phyloP scores from a whole-genome alignment of 2,113 vertebrate species.

The Sturnira hondurensis region DNA sequence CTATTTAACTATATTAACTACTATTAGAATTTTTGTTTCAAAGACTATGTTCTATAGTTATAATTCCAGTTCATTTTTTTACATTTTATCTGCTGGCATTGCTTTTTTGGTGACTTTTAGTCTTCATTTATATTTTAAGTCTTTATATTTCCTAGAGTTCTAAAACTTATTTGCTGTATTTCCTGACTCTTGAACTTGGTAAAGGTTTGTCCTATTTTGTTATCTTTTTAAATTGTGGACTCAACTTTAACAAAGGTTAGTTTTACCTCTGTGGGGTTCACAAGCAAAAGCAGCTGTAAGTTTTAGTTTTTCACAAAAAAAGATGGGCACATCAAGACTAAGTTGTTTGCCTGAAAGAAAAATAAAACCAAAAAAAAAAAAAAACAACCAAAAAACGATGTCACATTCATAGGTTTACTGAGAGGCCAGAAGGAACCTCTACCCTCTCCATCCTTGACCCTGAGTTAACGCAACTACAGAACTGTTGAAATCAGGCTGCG shows the following conservation, averaged over 20 bases:
- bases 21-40: neutral
- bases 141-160: neutral
- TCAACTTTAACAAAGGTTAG: neutral
- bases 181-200: neutral
- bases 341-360: neutral
- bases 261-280: neutral
- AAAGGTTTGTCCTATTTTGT: neutral
- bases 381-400: neutral
- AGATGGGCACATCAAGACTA: neutral
- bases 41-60: neutral
- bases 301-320: neutral
- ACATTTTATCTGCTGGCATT: neutral
- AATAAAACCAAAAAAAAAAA: too few relatives aligned
- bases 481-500: neutral
- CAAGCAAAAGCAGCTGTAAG: neutral
- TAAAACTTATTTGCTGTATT: neutral
- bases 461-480: neutral
- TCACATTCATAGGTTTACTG: neutral
- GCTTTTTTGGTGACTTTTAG: neutral
- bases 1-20: neutral
- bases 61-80: neutral
- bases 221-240: neutral
- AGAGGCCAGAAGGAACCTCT: neutral
- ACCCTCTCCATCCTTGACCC: neutral
- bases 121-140: neutral